Base-by-base conservation (phyloP, 2,888 invertebrate species). In the Theristus sp. region DNA sequence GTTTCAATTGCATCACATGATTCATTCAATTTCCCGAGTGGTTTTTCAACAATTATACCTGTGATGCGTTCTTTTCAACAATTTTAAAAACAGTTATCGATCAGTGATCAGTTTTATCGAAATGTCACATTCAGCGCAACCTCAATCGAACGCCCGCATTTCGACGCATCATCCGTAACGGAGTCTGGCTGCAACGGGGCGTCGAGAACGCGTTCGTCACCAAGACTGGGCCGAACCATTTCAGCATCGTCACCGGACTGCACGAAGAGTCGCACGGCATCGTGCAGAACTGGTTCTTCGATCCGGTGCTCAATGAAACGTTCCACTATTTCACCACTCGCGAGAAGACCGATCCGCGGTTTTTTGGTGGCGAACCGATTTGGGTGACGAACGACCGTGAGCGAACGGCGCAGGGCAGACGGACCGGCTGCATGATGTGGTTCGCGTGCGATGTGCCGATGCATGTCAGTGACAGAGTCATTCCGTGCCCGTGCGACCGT, bases 171-270 rank as follows among this genome's bases (percentile, higher is more conserved):
- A 55, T 59, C 22, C 20, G 6, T 2, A 22, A 27, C 47, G 59
- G 59, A 22, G 59, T 59, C 24, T 38, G 17, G 2, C 55, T 56
- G 6, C 6, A 13, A 3, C 26, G 28, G 1, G 59, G 59, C 10
- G 22, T 59, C 10, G 20, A 56, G 20, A 59, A 59, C 47, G 56
- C 54, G 2, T 59, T 55, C 46, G 29, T 59, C 13, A 59, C 59
- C 27, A 59, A 28, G 2, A 59, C 59, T 13, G 54, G 29, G 2
- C 59, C 59, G 20, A 59, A 59, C 56, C 59, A 59, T 28, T 59
- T 56, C 46, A 56, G 55, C 3, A 55, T 59, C 28, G 59, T 28
- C 27, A 59, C 59, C 2, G 59, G 59, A 46, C 26, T 59, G 56
- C 56, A 55, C 25, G 59, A 59, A 31, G 59, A 59, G 20, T 17